A percentile compares a stretch with the other conserved stretches of the same genome.
These are phyloP conservation scores for Channa maculata DNA, from an alignment of 2,113 vertebrate species.

Conservation along the genomic window DNA sequence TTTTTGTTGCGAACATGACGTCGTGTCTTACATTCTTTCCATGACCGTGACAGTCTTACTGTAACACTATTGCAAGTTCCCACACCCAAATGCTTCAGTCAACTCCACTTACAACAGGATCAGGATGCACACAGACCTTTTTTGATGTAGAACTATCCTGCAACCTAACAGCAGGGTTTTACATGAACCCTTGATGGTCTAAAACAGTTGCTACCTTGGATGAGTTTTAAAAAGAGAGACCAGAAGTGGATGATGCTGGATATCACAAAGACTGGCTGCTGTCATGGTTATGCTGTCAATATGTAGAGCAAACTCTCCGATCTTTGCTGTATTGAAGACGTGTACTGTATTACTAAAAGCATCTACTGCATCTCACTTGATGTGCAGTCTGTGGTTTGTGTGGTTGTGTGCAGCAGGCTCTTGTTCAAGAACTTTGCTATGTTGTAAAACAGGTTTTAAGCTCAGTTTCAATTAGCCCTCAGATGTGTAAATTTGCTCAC, in stretches of 20 bases:
- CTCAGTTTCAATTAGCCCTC: background rate
- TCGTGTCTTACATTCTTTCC: slow-evolving; percentile 20
- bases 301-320: slow-evolving; percentile 25
- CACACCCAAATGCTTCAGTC: background rate
- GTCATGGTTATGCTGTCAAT: background rate
- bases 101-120: background rate
- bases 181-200: no score
- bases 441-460: slow-evolving; percentile 64
- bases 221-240: background rate
- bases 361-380: background rate
- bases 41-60: background rate
- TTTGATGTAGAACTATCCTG: background rate
- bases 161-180: no score
- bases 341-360: slow-evolving; percentile 17
- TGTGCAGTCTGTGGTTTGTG: slow-evolving; percentile 31
- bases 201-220: no score
- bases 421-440: slow-evolving; percentile 40
- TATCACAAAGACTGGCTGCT: background rate
- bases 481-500: background rate
- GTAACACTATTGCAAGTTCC: background rate
- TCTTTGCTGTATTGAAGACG: background rate
- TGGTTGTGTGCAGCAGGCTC: slow-evolving; percentile 27
- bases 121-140: no score
- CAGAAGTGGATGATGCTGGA: background rate
- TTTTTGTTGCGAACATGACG: background rate